Evolutionary conservation across 2,888 invertebrate species (phyloP).

Genomic region (Mylabris sibirica): DNA sequence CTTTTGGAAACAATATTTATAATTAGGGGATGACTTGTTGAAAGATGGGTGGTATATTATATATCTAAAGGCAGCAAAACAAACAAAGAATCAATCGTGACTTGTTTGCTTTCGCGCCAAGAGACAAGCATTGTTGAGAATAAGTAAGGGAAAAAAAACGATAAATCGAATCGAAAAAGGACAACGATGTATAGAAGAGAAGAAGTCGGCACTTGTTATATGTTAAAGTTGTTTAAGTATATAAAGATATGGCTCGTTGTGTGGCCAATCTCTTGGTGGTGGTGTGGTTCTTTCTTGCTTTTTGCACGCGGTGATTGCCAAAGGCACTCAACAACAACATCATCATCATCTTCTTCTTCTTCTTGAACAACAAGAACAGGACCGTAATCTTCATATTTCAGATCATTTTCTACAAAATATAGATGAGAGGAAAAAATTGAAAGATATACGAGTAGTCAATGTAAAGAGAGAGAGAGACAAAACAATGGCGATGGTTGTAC

Average conservation of each 20-base stretch:
- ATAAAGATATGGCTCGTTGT: slow-evolving; percentile 39
- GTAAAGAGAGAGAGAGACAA: not conserved
- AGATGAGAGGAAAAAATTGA: not conserved
- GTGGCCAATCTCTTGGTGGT: slow-evolving; percentile 42
- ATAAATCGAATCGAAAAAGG: not conserved
- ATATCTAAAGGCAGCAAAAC: not conserved
- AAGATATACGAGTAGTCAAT: not conserved
- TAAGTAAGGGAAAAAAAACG: not conserved
- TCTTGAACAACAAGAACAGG: slow-evolving; percentile 9
- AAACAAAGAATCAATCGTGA: slow-evolving; percentile 4
- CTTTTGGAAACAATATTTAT: not conserved
- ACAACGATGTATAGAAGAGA: not conserved
- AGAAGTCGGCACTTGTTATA: slow-evolving; percentile 14
- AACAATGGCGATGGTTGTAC: slow-evolving; percentile 6
- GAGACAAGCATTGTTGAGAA: not conserved
- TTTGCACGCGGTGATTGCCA: slow-evolving; percentile 40
- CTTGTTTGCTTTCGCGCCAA: slow-evolving; percentile 12
- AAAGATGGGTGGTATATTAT: not conserved
- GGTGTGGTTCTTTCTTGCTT: slow-evolving; percentile 41
- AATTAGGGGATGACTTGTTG: not conserved
- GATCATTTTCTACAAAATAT: not conserved
- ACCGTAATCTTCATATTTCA: not conserved
- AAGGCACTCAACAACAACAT: slow-evolving; percentile 37
- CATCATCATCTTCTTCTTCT: slow-evolving; percentile 20
- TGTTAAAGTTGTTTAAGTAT: not conserved